phyloP scores from a whole-genome alignment of 2,113 vertebrate genomes.

The Passer domesticus region DNA sequence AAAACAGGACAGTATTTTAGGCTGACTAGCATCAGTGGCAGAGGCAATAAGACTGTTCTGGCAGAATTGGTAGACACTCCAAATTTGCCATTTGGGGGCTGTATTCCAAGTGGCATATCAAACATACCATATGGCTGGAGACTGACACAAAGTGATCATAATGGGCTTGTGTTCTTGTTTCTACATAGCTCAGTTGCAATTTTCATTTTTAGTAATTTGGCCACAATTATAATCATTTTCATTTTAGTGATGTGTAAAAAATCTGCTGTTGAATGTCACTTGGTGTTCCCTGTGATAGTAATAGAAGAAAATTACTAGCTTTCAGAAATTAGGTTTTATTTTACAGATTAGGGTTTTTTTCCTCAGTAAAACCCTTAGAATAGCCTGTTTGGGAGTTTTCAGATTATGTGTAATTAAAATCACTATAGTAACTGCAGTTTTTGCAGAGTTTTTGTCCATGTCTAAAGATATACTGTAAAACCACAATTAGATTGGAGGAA shows the following conservation, averaged over 20 bases:
- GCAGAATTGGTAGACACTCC: background rate
- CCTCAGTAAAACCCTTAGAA: background rate
- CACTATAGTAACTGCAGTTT: slow-evolving; percentile 3
- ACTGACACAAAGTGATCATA: background rate
- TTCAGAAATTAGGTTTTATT: slow-evolving; percentile 21
- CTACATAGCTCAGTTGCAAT: background rate
- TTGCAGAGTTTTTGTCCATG: background rate
- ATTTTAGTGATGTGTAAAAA: slow-evolving; percentile 13
- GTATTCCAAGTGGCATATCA: background rate
- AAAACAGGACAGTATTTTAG: background rate
- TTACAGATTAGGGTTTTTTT: background rate
- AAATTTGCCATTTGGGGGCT: background rate
- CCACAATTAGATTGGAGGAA: background rate
- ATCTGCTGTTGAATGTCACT: background rate
- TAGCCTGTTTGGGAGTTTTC: background rate
- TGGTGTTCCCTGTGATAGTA: background rate
- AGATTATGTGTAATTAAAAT: slow-evolving; percentile 34
- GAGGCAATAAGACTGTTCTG: background rate
- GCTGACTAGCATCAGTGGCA: background rate
- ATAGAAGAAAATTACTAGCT: background rate
- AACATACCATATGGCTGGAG: background rate
- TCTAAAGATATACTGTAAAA: background rate
- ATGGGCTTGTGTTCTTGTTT: background rate
- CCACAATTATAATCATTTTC: background rate
- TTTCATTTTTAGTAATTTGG: slow-evolving; percentile 17